Base-by-base conservation (phyloP, 2,888 invertebrate species). In the Isotomurus palustris region DNA sequence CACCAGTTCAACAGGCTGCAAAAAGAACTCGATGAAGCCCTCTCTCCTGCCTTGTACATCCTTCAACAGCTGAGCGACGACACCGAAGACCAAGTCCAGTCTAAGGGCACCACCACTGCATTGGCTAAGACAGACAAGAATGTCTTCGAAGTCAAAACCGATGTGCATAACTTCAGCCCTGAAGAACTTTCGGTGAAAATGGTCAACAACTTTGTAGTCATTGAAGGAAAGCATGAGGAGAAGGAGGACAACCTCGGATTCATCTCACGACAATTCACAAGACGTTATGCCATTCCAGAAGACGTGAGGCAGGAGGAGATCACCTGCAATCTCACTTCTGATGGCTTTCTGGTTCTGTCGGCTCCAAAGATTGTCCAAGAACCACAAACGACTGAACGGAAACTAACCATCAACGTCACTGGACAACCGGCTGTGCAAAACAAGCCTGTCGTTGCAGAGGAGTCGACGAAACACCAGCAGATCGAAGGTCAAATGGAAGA, bases 231-330 rank as follows among this genome's bases (percentile, higher is more conserved):
- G 73, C 90, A 91, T 73, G 88, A 89, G 72, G 90, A 91, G 74
- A 87, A 86, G 70, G 84, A 83, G 66, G 91, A 91, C 73, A 88
- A 90, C 70, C 89, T 90, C 69, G 88, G 87, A 12, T 84, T 81
- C 74, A 83, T 88, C 21, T 83, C 84, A 43, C 81, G 87, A 56
- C 86, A 89, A 64, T 87, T 89, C 70, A 81, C 85, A 62, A 80
- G 90, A 48, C 81, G 85, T 58, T 90, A 89, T 73, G 73, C 83
- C 43, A 73, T 90, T 49, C 90, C 91, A 0, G 82, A 84, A 70
- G 87, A 84, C 0, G 86, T 86, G 53, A 86, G 90, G 56, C 80
- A 86, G 6, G 83, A 83, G 62, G 80, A 83, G 38, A 84, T 90
- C 1, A 82, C 82, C 60, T 88, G 88, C 2, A 82, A 51, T 29